A percentile compares a stretch with the other conserved stretches of the same genome.
phyloP scores from a whole-genome alignment of 1,140 invertebrate genomes.

The Tenebrio molitor region DNA sequence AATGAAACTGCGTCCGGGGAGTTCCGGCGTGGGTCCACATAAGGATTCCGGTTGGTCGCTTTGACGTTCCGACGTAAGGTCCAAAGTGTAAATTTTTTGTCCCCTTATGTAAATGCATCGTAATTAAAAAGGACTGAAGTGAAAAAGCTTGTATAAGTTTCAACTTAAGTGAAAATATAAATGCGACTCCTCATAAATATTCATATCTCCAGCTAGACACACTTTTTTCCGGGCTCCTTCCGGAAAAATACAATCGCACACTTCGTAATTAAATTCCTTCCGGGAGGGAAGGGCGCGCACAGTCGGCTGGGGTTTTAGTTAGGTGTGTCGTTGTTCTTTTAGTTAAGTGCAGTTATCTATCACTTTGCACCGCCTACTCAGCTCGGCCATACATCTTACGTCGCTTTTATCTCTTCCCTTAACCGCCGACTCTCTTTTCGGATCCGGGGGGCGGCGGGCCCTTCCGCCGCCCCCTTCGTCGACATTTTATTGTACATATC shows the following conservation, averaged over 20 bases:
- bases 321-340: conserved; percentile 35
- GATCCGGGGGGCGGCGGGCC: not conserved
- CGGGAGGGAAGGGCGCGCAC: not conserved
- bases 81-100: conserved; percentile 49
- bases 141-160: conserved; percentile 57
- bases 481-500: conserved; percentile 17
- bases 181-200: conserved; percentile 52
- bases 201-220: conserved; percentile 50
- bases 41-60: conserved; percentile 32
- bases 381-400: conserved; percentile 44
- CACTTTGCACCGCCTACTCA: conserved; percentile 42
- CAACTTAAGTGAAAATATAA: conserved; percentile 56
- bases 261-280: conserved; percentile 9
- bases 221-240: not conserved
- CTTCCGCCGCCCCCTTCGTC: not conserved
- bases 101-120: conserved; percentile 49
- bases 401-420: conserved; percentile 41
- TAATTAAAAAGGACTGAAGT: conserved; percentile 56
- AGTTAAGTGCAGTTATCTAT: conserved; percentile 40
- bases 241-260: not conserved
- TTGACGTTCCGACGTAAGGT: conserved; percentile 24
- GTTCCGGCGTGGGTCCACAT: not conserved
- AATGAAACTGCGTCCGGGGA: conserved; percentile 11
- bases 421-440: conserved; percentile 26
- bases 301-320: conserved; percentile 22